A percentile compares a stretch with the other conserved stretches of the same genome.
Evolutionary conservation across 2,888 invertebrate genomes (phyloP).

Genomic region (Tryphoninae sp.): DNA sequence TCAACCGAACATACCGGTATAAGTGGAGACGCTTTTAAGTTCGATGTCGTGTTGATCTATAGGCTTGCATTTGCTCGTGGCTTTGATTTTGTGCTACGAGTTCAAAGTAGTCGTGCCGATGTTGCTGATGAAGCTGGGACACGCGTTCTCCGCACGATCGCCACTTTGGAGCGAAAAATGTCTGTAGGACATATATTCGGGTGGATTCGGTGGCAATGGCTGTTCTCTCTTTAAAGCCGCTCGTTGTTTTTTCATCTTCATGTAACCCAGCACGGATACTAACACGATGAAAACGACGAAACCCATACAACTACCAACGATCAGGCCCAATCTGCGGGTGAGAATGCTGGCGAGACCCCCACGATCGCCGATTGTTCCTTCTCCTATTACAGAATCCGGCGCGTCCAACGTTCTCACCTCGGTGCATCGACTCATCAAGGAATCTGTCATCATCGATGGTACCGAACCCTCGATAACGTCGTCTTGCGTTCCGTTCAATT

Average conservation of each 20-base stretch:
- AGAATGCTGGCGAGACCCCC: conserved; percentile 89
- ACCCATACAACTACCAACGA: conserved; percentile 93
- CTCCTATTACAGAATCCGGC: conserved; percentile 85
- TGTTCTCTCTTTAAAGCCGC: conserved; percentile 88
- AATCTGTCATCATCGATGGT: conserved; percentile 86
- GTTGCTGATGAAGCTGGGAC: conserved; percentile 79
- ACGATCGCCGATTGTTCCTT: conserved; percentile 85
- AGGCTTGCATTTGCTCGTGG: conserved; percentile 36
- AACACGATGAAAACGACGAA: conserved; percentile 93
- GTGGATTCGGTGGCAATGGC: conserved; percentile 85
- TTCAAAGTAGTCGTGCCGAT: conserved; percentile 77
- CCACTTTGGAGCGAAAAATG: conserved; percentile 88
- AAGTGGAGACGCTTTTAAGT: conserved; percentile 74
- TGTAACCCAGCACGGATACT: conserved; percentile 91
- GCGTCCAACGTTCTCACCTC: conserved; percentile 89
- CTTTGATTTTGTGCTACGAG: conserved; percentile 78
- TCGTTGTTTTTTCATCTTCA: conserved; percentile 92
- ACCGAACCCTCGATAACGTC: conserved; percentile 85
- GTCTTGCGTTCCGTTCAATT: conserved; percentile 81
- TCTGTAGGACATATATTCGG: conserved; percentile 91
- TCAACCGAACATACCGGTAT: conserved; percentile 71
- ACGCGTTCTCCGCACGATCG: conserved; percentile 81
- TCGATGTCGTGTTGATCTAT: conserved; percentile 70
- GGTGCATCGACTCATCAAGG: conserved; percentile 89
- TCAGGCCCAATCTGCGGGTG: conserved; percentile 91